A percentile compares a stretch with the other conserved stretches of the same genome.
These are phyloP conservation scores for Limnephilus auricula DNA, from an alignment of 2,888 invertebrate genomes.

Conservation along the genomic window DNA sequence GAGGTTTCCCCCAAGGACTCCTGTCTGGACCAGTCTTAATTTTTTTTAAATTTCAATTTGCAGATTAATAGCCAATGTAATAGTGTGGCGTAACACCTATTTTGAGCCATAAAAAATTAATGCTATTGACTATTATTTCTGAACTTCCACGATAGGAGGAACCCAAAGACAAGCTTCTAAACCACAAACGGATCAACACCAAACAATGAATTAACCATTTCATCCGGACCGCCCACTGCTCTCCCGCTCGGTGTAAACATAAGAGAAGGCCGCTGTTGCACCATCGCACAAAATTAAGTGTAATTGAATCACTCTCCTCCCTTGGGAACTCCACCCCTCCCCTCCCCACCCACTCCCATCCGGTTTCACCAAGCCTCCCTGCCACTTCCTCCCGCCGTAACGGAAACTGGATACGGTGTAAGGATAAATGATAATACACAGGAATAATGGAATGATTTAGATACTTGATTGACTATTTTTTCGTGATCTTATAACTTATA, in stretches of 20 bases:
- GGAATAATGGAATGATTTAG: background rate
- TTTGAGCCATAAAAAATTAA: background rate
- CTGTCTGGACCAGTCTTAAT: background rate
- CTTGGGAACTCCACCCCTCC: background rate
- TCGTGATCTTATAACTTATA: no score
- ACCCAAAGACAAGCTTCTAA: background rate
- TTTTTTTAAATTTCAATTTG: background rate
- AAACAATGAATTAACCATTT: background rate
- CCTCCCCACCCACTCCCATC: background rate
- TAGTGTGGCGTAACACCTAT: background rate
- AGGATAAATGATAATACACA: background rate
- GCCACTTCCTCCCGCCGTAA: background rate
- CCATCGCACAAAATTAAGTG: constrained; percentile 59
- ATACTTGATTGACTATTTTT: background rate
- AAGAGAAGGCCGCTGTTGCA: constrained; percentile 39
- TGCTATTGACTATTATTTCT: background rate
- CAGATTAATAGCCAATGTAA: background rate
- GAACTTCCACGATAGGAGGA: background rate
- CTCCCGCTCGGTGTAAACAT: background rate
- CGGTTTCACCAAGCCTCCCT: background rate
- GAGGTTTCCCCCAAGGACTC: background rate
- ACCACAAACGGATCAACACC: background rate
- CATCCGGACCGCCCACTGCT: background rate
- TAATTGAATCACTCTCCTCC: constrained; percentile 57
- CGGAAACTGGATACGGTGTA: constrained; percentile 7